Evolutionary conservation across 2,797 vertebrate species (phyloP).

Genomic region (Cryptoblepharus egeriae): DNA sequence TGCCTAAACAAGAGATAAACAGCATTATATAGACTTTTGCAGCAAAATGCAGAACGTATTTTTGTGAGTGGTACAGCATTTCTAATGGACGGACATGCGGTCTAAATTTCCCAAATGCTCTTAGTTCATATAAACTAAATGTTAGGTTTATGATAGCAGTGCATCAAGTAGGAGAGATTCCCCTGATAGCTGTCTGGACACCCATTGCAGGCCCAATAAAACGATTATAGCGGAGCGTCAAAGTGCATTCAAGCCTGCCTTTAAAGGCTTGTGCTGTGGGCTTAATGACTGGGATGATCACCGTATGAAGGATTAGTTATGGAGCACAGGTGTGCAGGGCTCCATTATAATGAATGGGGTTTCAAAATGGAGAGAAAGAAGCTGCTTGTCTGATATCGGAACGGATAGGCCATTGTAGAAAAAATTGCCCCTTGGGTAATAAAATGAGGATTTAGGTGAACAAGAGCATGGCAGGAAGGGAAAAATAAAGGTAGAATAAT

Average conservation of each 20-base stretch:
- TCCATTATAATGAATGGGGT: not conserved
- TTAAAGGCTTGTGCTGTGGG: slow-evolving; percentile 1
- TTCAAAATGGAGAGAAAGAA: slow-evolving; percentile 27
- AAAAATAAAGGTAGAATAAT: slow-evolving; percentile 1
- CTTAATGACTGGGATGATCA: slow-evolving; percentile 35
- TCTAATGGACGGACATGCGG: slow-evolving; percentile 40
- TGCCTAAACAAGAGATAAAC: slow-evolving; percentile 34
- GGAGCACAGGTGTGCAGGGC: slow-evolving; percentile 1
- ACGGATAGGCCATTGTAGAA: slow-evolving; percentile 1
- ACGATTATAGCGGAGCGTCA: slow-evolving; percentile 34
- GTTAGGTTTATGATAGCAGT: slow-evolving; percentile 22
- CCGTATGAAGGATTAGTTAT: slow-evolving; percentile 37
- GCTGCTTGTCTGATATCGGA: slow-evolving; percentile 20
- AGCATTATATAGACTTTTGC: slow-evolving; percentile 32
- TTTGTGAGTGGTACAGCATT: slow-evolving; percentile 27
- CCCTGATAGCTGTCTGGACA: slow-evolving; percentile 26
- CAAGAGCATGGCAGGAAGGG: not conserved
- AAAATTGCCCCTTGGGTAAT: slow-evolving; percentile 6
- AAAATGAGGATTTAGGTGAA: slow-evolving; percentile 27
- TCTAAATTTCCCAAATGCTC: slow-evolving; percentile 50
- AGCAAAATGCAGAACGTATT: slow-evolving; percentile 42
- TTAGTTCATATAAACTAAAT: slow-evolving; percentile 60
- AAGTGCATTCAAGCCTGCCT: slow-evolving; percentile 22
- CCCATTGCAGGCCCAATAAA: slow-evolving; percentile 27
- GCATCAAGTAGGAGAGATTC: slow-evolving; percentile 30